These are phyloP conservation scores for Oreohelix idahoensis DNA, from an alignment of 1,140 invertebrate species.

Conservation along the genomic window DNA sequence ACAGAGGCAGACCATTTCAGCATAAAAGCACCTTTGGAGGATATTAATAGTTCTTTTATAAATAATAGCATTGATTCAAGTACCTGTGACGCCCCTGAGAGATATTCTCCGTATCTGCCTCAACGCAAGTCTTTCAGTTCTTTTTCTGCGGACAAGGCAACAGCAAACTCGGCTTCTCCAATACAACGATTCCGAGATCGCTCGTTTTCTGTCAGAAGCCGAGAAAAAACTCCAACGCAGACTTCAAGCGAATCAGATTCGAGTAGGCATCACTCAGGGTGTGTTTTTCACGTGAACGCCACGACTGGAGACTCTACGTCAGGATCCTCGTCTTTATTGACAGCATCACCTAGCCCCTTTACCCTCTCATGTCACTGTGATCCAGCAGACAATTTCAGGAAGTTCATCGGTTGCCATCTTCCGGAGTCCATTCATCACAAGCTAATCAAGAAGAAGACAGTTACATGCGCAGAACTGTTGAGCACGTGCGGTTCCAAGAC, in stretches of 20 bases:
- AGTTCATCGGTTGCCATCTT: slow-evolving; percentile 19
- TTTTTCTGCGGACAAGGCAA: no score
- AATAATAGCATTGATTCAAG: background rate
- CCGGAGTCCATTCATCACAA: background rate
- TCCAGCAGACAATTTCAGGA: slow-evolving; percentile 17
- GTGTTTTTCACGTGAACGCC: background rate
- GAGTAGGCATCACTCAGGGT: background rate
- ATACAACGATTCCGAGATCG: background rate
- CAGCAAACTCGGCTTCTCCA: background rate
- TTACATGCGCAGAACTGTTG: background rate
- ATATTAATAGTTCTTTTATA: background rate
- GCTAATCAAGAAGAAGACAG: background rate
- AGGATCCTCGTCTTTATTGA: background rate
- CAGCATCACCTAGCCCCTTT: slow-evolving; percentile 13
- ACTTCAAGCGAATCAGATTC: background rate
- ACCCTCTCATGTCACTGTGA: slow-evolving; percentile 16
- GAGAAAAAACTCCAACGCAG: background rate
- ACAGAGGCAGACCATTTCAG: background rate
- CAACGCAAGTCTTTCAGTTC: background rate
- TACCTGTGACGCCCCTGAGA: background rate
- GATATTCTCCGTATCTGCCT: background rate
- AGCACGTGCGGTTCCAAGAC: background rate
- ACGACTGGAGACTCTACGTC: background rate
- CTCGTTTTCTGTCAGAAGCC: slow-evolving; percentile 1
- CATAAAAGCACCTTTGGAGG: background rate